Evolutionary conservation across 2,113 vertebrate species (phyloP).

Genomic region (Ctenodactylus gundi): DNA sequence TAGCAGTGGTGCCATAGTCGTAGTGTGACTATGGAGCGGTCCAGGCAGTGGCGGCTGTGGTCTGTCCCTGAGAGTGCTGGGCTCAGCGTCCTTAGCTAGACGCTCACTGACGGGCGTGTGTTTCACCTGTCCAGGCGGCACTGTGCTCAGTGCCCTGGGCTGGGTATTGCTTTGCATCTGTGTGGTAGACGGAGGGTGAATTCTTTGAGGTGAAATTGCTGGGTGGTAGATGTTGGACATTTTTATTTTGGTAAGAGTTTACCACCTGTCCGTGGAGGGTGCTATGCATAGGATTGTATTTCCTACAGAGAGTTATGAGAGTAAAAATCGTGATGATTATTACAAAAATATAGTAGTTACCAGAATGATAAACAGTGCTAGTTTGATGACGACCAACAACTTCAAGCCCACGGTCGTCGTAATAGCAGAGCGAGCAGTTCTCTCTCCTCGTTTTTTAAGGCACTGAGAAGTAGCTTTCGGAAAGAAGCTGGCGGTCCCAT

Average conservation of each 20-base stretch:
- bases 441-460: constrained; percentile 4
- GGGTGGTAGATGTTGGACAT: background rate
- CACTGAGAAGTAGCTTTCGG: no score
- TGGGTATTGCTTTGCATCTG: background rate
- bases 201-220: background rate
- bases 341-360: background rate
- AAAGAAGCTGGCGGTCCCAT: background rate
- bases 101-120: background rate
- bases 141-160: background rate
- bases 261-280: background rate
- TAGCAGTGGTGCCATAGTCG: background rate
- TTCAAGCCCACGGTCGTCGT: background rate
- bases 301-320: background rate
- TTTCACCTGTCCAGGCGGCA: background rate
- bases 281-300: background rate
- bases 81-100: no score
- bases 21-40: background rate
- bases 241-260: constrained; percentile 49
- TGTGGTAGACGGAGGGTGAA: background rate
- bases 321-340: background rate
- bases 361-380: background rate
- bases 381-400: background rate
- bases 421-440: background rate
- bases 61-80: no score
- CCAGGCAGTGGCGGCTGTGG: background rate